These are phyloP conservation scores for Aphaenogaster rudis DNA, from an alignment of 1,140 invertebrate species.

Conservation along the genomic window DNA sequence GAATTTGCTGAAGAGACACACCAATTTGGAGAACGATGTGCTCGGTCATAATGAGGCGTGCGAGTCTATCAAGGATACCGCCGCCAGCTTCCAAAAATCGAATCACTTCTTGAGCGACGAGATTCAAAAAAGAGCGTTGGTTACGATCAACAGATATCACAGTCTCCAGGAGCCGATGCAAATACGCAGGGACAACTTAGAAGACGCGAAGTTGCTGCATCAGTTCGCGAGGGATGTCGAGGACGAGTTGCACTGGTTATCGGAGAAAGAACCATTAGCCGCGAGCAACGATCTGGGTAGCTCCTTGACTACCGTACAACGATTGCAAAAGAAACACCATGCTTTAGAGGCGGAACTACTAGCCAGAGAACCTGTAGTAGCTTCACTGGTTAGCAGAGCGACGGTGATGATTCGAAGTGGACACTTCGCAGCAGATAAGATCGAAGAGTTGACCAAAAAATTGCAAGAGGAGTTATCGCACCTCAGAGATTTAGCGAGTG, in stretches of 20 bases:
- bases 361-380: constrained; percentile 93
- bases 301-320: constrained; percentile 96
- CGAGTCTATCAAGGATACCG: constrained; percentile 92
- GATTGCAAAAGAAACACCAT: constrained; percentile 98
- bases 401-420: constrained; percentile 93
- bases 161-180: constrained; percentile 96
- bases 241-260: constrained; percentile 94
- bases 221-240: constrained; percentile 95
- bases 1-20: constrained; percentile 94
- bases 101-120: constrained; percentile 95
- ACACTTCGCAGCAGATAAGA: constrained; percentile 93
- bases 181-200: constrained; percentile 95
- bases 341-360: constrained; percentile 94
- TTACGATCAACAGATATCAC: constrained; percentile 92
- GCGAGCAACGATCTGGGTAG: constrained; percentile 92
- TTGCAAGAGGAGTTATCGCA: constrained; percentile 89
- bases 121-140: constrained; percentile 91
- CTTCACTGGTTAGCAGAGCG: constrained; percentile 90
- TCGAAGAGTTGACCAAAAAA: constrained; percentile 90
- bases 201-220: constrained; percentile 94
- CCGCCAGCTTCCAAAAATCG: constrained; percentile 91
- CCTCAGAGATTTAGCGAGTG: constrained; percentile 91
- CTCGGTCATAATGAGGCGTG: constrained; percentile 92
- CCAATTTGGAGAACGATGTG: constrained; percentile 94
- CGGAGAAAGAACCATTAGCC: constrained; percentile 95